Evolutionary conservation across 2,888 invertebrate species (phyloP), one percentile per base, ranked within the genome.

Genomic region (Argynnis bischoffii): DNA sequence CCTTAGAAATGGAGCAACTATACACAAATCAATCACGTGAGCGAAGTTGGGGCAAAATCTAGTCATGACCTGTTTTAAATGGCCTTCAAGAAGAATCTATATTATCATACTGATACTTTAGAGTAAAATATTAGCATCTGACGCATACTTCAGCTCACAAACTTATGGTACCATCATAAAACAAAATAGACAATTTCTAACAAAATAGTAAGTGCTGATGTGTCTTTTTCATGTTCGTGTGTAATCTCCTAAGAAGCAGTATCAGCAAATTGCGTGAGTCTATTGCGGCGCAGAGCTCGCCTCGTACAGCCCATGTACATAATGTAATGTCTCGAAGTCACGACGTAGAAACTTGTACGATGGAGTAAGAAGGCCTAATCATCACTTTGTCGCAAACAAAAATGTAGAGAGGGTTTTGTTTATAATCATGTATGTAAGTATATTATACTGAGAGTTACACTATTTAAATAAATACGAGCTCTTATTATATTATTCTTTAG

Each of bases 211-310:
- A 13, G n/a, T 21, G 16, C 18, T 35, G 41, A 16, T 54, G 46
- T n/a, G 57, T 67, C 61, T 60, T 59, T 67, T 63, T 60, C 73
- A 54, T 64, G 68, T 69, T 51, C 69, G 59, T 64, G 54, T 48
- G 50, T 67, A 66, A 68, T 74, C 64, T 68, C 31, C 63, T 59
- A 60, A 66, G 69, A 54, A 47, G 48, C 50, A 55, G 55, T 31
- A 59, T 63, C 53, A 66, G 57, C 60, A 64, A 71, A 71, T 69
- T 48, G 63, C 64, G 63, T 57, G 53, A 64, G 64, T 64, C 57
- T 48, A 35, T n/a, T 21, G 46, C 16, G 14, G 15, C 15, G 13
- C 15, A 41, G 46, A 14, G 18, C 57, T 3, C 31, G 16, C 14
- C n/a, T 16, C n/a, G 6, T 14, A 18, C 15, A 11, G 35, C 6